These are phyloP conservation scores for Dendroctonus ponderosae DNA, from an alignment of 1,140 invertebrate species.

Conservation along the genomic window DNA sequence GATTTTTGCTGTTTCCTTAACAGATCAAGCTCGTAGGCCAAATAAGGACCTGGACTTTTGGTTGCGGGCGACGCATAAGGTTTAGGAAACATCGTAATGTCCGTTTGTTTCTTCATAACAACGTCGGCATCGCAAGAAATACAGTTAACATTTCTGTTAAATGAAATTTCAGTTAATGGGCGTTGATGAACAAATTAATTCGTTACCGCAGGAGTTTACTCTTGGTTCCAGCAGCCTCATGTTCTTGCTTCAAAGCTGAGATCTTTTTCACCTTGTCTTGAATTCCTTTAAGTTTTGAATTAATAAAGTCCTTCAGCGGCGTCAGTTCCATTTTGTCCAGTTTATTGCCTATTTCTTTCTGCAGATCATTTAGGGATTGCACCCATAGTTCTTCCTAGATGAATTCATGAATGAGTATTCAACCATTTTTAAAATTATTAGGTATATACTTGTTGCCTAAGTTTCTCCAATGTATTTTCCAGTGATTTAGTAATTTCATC, in stretches of 20 bases:
- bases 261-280: conserved; percentile 64
- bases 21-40: conserved; percentile 66
- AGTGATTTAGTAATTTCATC: conserved; percentile 62
- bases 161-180: conserved; percentile 6
- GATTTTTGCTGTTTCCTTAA: conserved; percentile 58
- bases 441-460: conserved; percentile 57
- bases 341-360: conserved; percentile 65
- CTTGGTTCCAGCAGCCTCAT: conserved; percentile 68
- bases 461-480: conserved; percentile 62
- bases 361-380: conserved; percentile 64
- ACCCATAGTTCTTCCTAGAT: conserved; percentile 60
- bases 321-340: conserved; percentile 65
- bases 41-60: conserved; percentile 61
- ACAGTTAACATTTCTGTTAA: conserved; percentile 64
- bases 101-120: conserved; percentile 63
- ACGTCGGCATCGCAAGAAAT: conserved; percentile 71
- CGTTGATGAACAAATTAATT: neutral
- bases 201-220: conserved; percentile 41
- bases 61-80: conserved; percentile 54
- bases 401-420: conserved; percentile 5
- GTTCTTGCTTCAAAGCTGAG: conserved; percentile 57
- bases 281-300: conserved; percentile 59
- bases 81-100: conserved; percentile 51
- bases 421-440: conserved; percentile 5
- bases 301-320: conserved; percentile 65